phyloP scores from a whole-genome alignment of 2,113 vertebrate species.

The Microtus oregoni region DNA sequence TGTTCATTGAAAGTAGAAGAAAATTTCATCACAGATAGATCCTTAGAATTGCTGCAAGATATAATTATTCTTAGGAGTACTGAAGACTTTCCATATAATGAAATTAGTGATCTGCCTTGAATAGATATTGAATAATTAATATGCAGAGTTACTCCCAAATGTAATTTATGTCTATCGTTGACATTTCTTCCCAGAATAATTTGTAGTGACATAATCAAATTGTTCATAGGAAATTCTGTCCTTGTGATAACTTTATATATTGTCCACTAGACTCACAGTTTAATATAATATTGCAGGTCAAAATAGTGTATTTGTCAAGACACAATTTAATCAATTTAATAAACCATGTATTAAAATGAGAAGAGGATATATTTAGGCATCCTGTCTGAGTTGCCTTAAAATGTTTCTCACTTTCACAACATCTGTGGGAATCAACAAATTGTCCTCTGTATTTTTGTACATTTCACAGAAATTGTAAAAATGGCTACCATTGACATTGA shows the following conservation, averaged over 20 bases:
- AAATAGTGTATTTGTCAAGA: background rate
- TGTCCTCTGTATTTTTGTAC: background rate
- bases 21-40: background rate
- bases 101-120: background rate
- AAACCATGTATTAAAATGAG: background rate
- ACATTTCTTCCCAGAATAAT: background rate
- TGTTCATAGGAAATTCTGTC: background rate
- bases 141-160: background rate
- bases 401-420: background rate
- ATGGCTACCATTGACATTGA: background rate
- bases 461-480: background rate
- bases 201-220: slow-evolving; percentile 2
- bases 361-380: background rate
- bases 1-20: background rate
- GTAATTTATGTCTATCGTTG: background rate
- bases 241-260: background rate
- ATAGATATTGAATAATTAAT: background rate
- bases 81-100: background rate
- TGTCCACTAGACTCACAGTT: background rate
- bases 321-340: background rate
- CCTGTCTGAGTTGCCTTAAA: background rate
- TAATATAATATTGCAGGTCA: background rate
- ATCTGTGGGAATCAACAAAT: background rate
- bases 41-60: background rate
- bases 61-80: background rate